A percentile compares a stretch with the other conserved stretches of the same genome.
These are phyloP conservation scores for Petrocephalus microphthalmus DNA, from an alignment of 2,113 vertebrate species.

Conservation along the genomic window DNA sequence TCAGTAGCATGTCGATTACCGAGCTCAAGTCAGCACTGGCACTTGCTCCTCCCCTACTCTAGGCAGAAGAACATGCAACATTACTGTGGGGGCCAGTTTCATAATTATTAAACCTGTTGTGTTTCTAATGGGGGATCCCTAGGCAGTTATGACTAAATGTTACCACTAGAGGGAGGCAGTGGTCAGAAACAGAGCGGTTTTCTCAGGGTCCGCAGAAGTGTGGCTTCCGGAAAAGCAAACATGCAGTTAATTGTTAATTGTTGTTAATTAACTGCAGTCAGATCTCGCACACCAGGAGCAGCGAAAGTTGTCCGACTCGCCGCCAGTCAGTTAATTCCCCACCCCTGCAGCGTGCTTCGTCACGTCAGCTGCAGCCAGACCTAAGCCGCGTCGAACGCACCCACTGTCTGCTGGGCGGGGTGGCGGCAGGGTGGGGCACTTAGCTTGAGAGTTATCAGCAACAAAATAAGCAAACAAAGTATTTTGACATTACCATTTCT, in stretches of 20 bases:
- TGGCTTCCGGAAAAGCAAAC: not conserved
- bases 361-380: no score
- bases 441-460: not conserved
- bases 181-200: not conserved
- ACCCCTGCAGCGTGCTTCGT: no score
- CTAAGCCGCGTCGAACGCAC: no score
- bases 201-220: not conserved
- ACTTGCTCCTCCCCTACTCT: not conserved
- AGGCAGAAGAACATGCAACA: not conserved
- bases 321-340: no score
- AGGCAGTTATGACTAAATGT: not conserved
- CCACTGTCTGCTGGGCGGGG: no score
- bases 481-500: not conserved
- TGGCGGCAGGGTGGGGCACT: conserved; percentile 77
- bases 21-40: no score
- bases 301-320: no score
- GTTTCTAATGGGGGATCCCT: not conserved
- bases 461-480: not conserved
- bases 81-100: not conserved
- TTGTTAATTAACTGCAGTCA: no score
- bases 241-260: no score
- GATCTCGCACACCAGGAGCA: no score
- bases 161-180: not conserved
- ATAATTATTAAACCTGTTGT: not conserved
- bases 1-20: no score